These are phyloP conservation scores for Monoplex corrugatus DNA, from an alignment of 2,888 invertebrate species.

Conservation along the genomic window DNA sequence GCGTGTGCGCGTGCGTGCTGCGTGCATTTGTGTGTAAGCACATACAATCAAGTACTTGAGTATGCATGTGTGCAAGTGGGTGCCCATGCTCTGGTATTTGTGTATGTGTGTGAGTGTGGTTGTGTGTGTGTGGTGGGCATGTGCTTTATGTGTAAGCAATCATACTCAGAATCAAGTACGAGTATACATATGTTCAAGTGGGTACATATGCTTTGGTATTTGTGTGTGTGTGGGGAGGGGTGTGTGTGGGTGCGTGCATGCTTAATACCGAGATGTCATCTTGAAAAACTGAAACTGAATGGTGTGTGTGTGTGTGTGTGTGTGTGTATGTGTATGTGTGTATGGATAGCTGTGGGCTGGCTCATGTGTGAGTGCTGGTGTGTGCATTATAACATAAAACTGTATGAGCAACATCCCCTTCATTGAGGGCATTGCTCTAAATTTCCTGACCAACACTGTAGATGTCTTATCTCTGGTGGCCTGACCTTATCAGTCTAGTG, in stretches of 20 bases:
- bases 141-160: no score
- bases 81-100: neutral
- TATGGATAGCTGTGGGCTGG: no score
- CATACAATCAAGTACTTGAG: neutral
- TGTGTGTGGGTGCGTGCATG: neutral
- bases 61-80: neutral
- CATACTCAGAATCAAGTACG: no score
- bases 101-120: constrained; percentile 3
- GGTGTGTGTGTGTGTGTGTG: neutral
- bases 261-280: neutral
- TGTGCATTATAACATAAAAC: neutral
- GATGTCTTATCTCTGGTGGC: no score
- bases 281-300: no score
- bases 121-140: constrained; percentile 1
- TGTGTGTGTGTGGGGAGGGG: neutral
- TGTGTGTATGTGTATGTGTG: constrained; percentile 3
- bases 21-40: neutral
- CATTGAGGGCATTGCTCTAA: no score
- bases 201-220: neutral
- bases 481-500: no score
- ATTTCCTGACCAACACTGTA: no score
- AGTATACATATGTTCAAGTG: neutral
- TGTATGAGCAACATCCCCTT: no score
- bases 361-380: neutral
- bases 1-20: neutral